Evolutionary conservation across 2,888 invertebrate species (phyloP), one percentile per base, ranked within the genome.

Genomic region (Caenorhabditis sp.): DNA sequence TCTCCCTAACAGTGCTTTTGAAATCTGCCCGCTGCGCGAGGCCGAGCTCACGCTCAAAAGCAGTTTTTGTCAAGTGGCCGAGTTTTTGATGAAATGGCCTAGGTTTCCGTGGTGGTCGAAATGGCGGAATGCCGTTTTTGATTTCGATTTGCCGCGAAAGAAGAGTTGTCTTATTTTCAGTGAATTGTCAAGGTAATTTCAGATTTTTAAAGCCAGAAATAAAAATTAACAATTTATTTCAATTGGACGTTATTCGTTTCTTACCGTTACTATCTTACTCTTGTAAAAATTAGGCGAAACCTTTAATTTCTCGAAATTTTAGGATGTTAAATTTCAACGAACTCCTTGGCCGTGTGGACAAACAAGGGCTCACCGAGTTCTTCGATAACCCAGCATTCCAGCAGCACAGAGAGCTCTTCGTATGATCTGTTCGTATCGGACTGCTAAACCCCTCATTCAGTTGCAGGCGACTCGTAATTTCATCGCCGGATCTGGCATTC

Each of bases 271-370:
- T 9, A 3, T 9, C 35, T 35, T 35, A 3, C 2, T 35, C 35
- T 30, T 30, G 35, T 35, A 9, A 2, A 35, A 35, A 7, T 7
- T 35, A 35, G 35, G 35, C 35, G 4, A 3, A 35, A 35, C 35
- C 35, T 7, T 7, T 35, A 13, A 35, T 9, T 13, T 13, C 2
- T 35, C 13, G 2, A 2, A 9, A 35, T 7, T 65, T 37, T 20
- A 53, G 66, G 11, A 76, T 76, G 76, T 13, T 76, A 32, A 58
- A 76, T 13, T 74, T 81, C 15, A 68, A 66, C 4, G 81, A 81
- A 22, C 71, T 81, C 24, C 72, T 77, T 11, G 77, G 77, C 26
- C 45, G 81, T 17, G 74, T 79, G 5, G 81, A 81, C 46, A 76
- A 79, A 27, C 62, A 76, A 41, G 45, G 55, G 7, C 27, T 71